Base-by-base conservation (phyloP, 2,888 invertebrate genomes). In the Pilophorus perplexus region DNA sequence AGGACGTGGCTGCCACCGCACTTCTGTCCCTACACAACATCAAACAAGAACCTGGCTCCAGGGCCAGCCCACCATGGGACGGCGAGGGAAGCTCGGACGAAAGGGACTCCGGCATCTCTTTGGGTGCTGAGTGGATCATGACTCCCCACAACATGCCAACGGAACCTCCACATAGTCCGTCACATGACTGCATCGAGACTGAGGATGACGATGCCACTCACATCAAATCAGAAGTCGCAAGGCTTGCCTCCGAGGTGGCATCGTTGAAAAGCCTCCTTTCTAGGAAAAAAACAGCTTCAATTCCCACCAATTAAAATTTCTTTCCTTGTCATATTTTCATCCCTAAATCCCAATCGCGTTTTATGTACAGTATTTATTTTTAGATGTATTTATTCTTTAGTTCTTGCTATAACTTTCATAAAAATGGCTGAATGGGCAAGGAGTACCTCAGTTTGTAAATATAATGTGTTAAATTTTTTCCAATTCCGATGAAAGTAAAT, bases 81-180 rank as follows among this genome's bases (percentile, higher is more conserved):
- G 90, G 87, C 27, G 92, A 93, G 74, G 92, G 92, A 27, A 92
- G 91, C 65, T 90, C 91, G 74, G 93, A 93, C 76, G 93, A 93
- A 76, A 80, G 93, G 5, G 93, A 93, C 75, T 92, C 92, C 0
- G 93, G 93, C 4, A 93, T 93, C 72, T 92, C 92, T 0, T 79
- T 91, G 64, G 91, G 88, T 1, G 84, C 83, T 6, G 88, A 88
- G 71, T 88, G 81, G 80, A 76, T 67, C 71, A 72, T 74, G 65
- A 72, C 68, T 66, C 71, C 69, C 68, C 73, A 68, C 71, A 73
- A 67, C 69, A 72, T 64, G 60, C 38, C 67, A 20, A 69, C 71
- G 81, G 81, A 68, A 55, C 44, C 67, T 50, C 68, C 68, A 12
- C 66, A 67, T 22, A 54, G 70, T 16, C 66, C 70, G 16, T 54